These are phyloP conservation scores for Agelas oroides DNA, from an alignment of 37 sponge, comb jelly and placozoan species.

Conservation along the genomic window DNA sequence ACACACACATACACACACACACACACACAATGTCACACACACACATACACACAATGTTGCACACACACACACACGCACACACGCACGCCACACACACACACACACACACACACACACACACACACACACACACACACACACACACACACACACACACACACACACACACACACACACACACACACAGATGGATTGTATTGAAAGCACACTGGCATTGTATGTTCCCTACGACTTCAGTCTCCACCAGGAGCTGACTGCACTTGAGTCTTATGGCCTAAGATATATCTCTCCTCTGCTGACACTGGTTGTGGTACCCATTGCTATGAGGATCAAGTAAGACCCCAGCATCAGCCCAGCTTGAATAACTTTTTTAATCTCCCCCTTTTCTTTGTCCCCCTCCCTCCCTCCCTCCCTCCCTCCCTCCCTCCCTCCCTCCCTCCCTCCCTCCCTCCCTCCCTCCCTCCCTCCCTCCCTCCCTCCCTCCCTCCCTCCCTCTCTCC, in stretches of 20 bases:
- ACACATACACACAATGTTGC: too few relatives aligned
- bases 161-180: background rate
- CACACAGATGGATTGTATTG: constrained; percentile 45
- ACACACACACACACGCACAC: too few relatives aligned
- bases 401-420: background rate
- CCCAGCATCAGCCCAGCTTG: background rate
- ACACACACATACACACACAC: too few relatives aligned
- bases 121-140: too few relatives aligned
- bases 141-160: too few relatives aligned
- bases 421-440: constrained; percentile 9
- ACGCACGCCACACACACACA: too few relatives aligned
- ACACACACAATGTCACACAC: too few relatives aligned
- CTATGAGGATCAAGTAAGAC: constrained; percentile 20
- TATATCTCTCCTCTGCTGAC: constrained; percentile 18
- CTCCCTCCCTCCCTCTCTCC: background rate
- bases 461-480: constrained; percentile 18
- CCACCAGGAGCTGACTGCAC: constrained; percentile 12
- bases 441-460: background rate
- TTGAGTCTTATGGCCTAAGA: constrained; percentile 52
- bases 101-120: background rate
- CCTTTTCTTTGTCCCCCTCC: background rate
- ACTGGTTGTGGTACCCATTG: constrained; percentile 31
- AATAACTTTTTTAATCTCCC: background rate
- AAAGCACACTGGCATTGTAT: constrained; percentile 28
- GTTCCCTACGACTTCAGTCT: constrained; percentile 46